A percentile compares a stretch with the other conserved stretches of the same genome.
phyloP scores from a whole-genome alignment of 2,888 invertebrate species.

The Sycophila texana region DNA sequence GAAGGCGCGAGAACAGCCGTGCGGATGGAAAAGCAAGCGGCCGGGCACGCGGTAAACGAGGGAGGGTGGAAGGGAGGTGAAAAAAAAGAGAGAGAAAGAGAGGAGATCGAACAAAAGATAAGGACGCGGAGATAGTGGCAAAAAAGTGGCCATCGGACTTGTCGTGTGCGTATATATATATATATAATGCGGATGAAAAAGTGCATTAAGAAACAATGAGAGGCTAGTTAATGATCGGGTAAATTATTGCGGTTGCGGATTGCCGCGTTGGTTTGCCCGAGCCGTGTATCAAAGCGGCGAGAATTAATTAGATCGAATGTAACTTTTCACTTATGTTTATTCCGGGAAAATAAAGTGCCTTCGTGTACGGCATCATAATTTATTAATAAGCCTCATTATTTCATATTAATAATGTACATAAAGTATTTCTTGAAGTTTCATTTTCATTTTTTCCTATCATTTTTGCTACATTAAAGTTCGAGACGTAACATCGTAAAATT shows the following conservation, averaged over 20 bases:
- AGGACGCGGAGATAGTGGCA: constrained; percentile 24
- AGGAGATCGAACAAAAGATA: constrained; percentile 25
- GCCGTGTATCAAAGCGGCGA: constrained; percentile 19
- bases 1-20: neutral
- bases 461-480: too few relatives aligned
- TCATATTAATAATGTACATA: too few relatives aligned
- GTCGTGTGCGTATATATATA: neutral
- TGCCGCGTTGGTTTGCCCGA: constrained; percentile 37
- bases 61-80: neutral
- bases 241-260: neutral
- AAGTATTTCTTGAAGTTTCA: too few relatives aligned
- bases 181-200: constrained; percentile 28
- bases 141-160: constrained; percentile 18
- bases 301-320: constrained; percentile 51
- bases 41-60: neutral
- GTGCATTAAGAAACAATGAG: constrained; percentile 49
- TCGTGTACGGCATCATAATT: too few relatives aligned
- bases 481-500: too few relatives aligned
- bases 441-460: too few relatives aligned
- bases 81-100: neutral
- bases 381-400: too few relatives aligned
- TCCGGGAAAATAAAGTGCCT: too few relatives aligned
- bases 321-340: neutral
- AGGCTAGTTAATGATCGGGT: constrained; percentile 54
- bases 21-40: constrained; percentile 8